Evolutionary conservation across 2,797 vertebrate genomes (phyloP).

Genomic region (Sebastiscus albofasciatus): DNA sequence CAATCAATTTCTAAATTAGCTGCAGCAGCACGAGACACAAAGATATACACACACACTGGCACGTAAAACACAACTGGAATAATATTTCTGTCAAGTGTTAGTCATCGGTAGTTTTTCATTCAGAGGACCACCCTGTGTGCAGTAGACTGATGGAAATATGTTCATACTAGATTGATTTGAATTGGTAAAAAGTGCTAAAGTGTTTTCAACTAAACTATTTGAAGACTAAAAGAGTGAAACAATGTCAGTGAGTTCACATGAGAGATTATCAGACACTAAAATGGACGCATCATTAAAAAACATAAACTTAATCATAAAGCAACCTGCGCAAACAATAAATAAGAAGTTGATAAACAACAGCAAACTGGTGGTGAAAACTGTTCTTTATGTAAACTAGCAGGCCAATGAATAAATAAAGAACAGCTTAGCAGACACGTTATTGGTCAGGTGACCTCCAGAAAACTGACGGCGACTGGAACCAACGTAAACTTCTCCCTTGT

Average conservation of each 20-base stretch:
- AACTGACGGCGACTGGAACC: no score
- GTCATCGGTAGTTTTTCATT: background rate
- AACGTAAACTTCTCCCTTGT: no score
- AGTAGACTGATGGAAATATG: background rate
- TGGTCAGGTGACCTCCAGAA: background rate
- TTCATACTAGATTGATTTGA: background rate
- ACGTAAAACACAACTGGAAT: conserved; percentile 46
- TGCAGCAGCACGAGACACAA: conserved; percentile 1
- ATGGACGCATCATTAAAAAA: background rate
- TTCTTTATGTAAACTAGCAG: background rate
- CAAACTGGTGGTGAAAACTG: background rate
- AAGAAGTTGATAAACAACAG: background rate
- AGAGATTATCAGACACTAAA: background rate
- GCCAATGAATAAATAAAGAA: background rate
- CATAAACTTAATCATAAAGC: background rate
- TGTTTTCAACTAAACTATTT: background rate
- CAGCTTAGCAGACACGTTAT: background rate
- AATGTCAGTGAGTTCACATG: background rate
- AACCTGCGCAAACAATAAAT: background rate
- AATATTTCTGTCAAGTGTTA: conserved; percentile 36
- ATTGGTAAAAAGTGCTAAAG: background rate
- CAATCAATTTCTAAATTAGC: conserved; percentile 52
- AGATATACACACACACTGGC: conserved; percentile 23
- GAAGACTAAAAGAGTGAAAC: background rate
- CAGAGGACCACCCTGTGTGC: conserved; percentile 19